These are phyloP conservation scores for Agrochola macilenta DNA, from an alignment of 2,888 invertebrate species.

Conservation along the genomic window DNA sequence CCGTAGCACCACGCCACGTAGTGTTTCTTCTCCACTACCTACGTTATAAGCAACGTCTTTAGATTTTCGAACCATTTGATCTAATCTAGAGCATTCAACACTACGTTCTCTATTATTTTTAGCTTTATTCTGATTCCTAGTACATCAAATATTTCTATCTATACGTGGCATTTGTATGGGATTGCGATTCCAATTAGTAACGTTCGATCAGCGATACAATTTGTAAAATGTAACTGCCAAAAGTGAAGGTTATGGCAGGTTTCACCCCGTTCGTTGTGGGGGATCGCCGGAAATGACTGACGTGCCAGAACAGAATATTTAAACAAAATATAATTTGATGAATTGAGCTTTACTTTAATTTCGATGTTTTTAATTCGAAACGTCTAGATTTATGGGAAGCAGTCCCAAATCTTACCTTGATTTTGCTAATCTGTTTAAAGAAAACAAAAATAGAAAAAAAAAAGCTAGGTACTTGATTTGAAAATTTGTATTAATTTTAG, in stretches of 20 bases:
- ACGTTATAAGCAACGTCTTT: background rate
- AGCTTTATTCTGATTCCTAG: background rate
- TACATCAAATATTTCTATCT: background rate
- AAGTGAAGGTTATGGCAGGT: constrained; percentile 27
- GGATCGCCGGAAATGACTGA: constrained; percentile 27
- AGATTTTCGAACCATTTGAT: background rate
- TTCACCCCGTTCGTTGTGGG: constrained; percentile 21
- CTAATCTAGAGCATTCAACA: too few species aligned
- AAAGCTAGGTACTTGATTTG: background rate
- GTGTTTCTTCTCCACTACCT: background rate
- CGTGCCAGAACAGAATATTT: constrained; percentile 3
- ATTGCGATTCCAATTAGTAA: constrained; percentile 35
- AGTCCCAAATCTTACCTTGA: background rate
- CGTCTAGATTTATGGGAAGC: too few species aligned
- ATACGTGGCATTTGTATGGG: background rate
- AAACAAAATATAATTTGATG: background rate
- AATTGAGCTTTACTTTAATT: constrained; percentile 8
- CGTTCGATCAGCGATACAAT: constrained; percentile 33
- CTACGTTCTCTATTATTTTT: background rate
- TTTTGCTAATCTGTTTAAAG: background rate
- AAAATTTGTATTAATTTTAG: too few species aligned
- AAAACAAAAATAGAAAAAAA: background rate
- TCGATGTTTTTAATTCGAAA: background rate
- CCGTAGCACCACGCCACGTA: constrained; percentile 17
- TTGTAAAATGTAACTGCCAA: constrained; percentile 32